Base-by-base conservation (phyloP, 2,888 invertebrate genomes). In the Gastrophysa polygoni region DNA sequence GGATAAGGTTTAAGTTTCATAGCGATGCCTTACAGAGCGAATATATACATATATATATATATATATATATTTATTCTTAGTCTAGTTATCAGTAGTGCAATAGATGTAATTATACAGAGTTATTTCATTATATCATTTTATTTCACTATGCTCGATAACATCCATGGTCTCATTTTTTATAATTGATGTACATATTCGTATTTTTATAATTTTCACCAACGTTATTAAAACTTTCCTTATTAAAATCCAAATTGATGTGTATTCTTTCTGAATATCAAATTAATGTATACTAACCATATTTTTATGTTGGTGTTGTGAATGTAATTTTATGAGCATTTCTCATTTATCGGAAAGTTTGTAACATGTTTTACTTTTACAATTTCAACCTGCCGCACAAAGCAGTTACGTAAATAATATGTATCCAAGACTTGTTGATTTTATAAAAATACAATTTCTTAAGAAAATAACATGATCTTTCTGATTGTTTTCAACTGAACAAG, bases 71-170 rank as follows among this genome's bases (percentile, higher is more conserved):
- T 69, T 72, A 71, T 70, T 67, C 69, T 67, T 71, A 71, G 70
- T 67, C 63, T 71, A 71, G 68, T 69, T 68, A 63, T 66, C 67
- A 66, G 62, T 72, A 72, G 70, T 72, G 70, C 70, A 72, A 70
- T 72, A 70, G 69, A 62, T 21, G 54, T 59, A 63, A 56, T 24
- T 55, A 55, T 57, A 29, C 3, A 48, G 49, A 43, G 47, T 48
- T 58, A 46, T 57, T 47, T 58, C 57, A 56, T 56, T 61, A 57
- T 54, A 43, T 61, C 46, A 55, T 51, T 43, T 49, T 51, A 34
- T 51, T 57, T 52, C 55, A 56, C 32, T 63, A 61, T 63, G n/a
- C 46, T 58, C 52, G 52, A 61, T 59, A 61, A 61, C 48, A 20
- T 62, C 59, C 59, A 64, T 64, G 66, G 69, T 71, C 68, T 69